Base-by-base conservation (phyloP, 2,113 vertebrate genomes). In the Pitta sordida region DNA sequence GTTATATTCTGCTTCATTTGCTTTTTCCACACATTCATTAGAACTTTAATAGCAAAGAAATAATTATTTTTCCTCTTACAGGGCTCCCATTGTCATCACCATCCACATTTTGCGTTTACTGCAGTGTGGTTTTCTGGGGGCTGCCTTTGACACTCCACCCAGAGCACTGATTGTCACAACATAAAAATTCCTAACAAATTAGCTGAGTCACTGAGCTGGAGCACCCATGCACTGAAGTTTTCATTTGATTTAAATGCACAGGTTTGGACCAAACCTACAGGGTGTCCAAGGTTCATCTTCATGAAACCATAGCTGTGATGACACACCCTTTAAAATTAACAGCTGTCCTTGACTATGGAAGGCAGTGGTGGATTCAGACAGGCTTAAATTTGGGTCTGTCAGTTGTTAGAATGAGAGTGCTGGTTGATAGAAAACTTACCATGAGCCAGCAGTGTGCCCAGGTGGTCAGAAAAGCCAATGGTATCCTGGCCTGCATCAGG, bases 351-450 rank as follows among this genome's bases (percentile, higher is more conserved):
- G 44, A 15, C n/a, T 56, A 4, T 43, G 44, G 70, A 67, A 82
- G 30, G 59, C 37, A 89, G 48, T 17, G 41, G 51, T 79, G 36
- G 46, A 39, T 80, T 87, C 39, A n/a, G 29, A n/a, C 8, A 36
- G 63, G 24, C 36, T 70, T 56, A 56, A 41, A 27, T 51, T 65
- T 46, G 30, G 8, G 19, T 14, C 49, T 83, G 21, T 56, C 48
- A 21, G 43, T 14, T 0, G 0, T 59, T 39, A 79, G 26, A 68
- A 37, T 55, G n/a, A n/a, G n/a, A n/a, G n/a, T n/a, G n/a, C n/a
- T n/a, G n/a, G n/a, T n/a, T n/a, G n/a, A n/a, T n/a, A n/a, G n/a
- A n/a, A n/a, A n/a, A n/a, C n/a, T n/a, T n/a, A n/a, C n/a, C n/a
- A n/a, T n/a, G n/a, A n/a, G n/a, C n/a, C n/a, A n/a, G n/a, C n/a